A percentile compares a stretch with the other conserved stretches of the same genome.
Conservation (phyloP, 2,113 vertebrate species). For the Rhabdomys dilectus region DNA sequence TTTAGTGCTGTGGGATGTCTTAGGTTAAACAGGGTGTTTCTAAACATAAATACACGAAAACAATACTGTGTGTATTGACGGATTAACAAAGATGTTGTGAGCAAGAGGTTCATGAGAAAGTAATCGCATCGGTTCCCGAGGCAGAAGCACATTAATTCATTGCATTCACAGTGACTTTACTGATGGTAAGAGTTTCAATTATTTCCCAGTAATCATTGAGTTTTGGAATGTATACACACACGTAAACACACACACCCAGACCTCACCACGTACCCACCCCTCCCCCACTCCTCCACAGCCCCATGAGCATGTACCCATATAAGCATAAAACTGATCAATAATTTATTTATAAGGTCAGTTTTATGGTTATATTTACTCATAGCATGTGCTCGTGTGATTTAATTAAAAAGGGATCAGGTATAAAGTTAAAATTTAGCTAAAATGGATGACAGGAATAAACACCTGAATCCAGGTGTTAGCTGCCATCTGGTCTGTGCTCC, state of each 20-base stretch:
- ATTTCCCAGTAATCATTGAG: not conserved
- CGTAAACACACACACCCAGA: not conserved
- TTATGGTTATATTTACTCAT: slow-evolving; percentile 34
- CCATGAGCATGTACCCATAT: not conserved
- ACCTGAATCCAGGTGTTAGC: not conserved
- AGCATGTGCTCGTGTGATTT: not conserved
- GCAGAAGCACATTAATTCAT: not conserved
- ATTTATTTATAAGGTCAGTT: slow-evolving; percentile 10
- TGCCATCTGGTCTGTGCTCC: not conserved
- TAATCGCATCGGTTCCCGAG: not conserved
- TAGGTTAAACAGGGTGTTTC: not conserved
- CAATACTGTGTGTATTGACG: not conserved
- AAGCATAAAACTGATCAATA: not conserved
- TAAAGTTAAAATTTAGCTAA: slow-evolving; percentile 17
- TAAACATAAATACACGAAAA: slow-evolving; percentile 19
- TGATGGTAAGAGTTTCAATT: not conserved
- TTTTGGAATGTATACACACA: not conserved
- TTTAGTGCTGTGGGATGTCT: not conserved
- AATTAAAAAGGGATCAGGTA: not conserved
- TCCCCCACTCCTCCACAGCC: no score
- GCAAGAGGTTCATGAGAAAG: not conserved
- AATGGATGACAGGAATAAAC: slow-evolving; percentile 9
- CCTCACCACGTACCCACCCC: not conserved
- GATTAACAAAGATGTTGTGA: not conserved
- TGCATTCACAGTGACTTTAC: not conserved